Conservation (phyloP, 2,113 vertebrate genomes). For the Perca flavescens region DNA sequence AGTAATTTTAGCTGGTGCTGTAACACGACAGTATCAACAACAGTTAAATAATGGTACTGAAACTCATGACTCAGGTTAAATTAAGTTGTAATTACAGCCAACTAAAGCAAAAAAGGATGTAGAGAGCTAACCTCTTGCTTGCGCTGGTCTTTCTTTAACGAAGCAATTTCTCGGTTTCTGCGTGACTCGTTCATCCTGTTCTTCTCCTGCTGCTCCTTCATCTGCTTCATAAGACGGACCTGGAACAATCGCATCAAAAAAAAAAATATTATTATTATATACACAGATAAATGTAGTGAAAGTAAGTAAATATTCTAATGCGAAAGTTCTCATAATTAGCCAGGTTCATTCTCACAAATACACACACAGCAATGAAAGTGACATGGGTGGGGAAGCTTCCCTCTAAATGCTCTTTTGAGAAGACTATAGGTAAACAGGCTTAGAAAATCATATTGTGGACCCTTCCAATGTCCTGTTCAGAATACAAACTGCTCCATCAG, state of each 20-base stretch:
- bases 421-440: no score
- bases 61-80: neutral
- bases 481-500: no score
- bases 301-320: neutral
- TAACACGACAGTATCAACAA: neutral
- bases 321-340: neutral
- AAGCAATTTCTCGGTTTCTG: slow-evolving; percentile 94
- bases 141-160: slow-evolving; percentile 97
- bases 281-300: neutral
- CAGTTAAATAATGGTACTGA: neutral
- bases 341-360: no score
- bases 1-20: slow-evolving; percentile 95
- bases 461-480: no score
- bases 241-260: slow-evolving; percentile 56
- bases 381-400: no score
- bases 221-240: slow-evolving; percentile 99
- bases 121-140: slow-evolving; percentile 89
- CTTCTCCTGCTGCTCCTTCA: slow-evolving; percentile 99
- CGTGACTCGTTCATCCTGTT: slow-evolving; percentile 93
- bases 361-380: no score
- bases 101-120: neutral
- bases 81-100: neutral
- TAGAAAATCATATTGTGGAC: no score
- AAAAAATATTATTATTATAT: neutral
- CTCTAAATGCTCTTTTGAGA: no score